A percentile compares a stretch with the other conserved stretches of the same genome.
phyloP scores from a whole-genome alignment of 2,888 invertebrate genomes.

The Acanthosepion esculentum region DNA sequence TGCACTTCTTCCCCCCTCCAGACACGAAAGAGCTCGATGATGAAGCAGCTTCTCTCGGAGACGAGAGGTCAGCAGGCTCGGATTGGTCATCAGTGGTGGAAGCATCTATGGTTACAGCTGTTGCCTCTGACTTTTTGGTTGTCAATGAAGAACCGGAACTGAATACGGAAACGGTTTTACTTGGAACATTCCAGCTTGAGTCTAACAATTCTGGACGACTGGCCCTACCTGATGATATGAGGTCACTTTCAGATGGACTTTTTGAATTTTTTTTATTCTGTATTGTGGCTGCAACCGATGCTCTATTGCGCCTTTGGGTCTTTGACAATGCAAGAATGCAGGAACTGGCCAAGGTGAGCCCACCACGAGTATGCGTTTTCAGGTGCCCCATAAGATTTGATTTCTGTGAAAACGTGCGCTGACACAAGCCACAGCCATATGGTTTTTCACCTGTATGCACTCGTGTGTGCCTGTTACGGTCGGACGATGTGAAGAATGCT shows the following conservation, averaged over 20 bases:
- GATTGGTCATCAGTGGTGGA: background rate
- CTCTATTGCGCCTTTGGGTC: background rate
- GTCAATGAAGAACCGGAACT: background rate
- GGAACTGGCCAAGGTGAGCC: slow-evolving; percentile 12
- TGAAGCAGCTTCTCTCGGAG: background rate
- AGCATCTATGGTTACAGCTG: background rate
- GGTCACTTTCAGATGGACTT: background rate
- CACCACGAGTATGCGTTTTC: slow-evolving; percentile 12
- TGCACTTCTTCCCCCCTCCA: slow-evolving; percentile 33
- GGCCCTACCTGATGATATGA: background rate
- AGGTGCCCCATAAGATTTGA: slow-evolving; percentile 44
- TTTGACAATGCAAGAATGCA: slow-evolving; percentile 14
- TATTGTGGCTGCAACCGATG: background rate
- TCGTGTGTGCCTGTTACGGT: slow-evolving; percentile 43
- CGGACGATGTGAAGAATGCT: slow-evolving; percentile 41
- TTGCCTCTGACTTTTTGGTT: background rate
- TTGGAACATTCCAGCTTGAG: slow-evolving; percentile 40
- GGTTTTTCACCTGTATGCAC: slow-evolving; percentile 41
- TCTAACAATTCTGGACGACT: slow-evolving; percentile 25
- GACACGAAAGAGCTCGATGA: background rate
- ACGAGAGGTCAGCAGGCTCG: background rate
- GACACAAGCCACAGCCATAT: slow-evolving; percentile 41
- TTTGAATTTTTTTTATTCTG: slow-evolving; percentile 24
- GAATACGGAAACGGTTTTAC: slow-evolving; percentile 33
- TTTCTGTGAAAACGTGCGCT: slow-evolving; percentile 40